These are phyloP conservation scores for Takifugu ocellatus DNA, from an alignment of 2,797 vertebrate genomes.

Conservation along the genomic window DNA sequence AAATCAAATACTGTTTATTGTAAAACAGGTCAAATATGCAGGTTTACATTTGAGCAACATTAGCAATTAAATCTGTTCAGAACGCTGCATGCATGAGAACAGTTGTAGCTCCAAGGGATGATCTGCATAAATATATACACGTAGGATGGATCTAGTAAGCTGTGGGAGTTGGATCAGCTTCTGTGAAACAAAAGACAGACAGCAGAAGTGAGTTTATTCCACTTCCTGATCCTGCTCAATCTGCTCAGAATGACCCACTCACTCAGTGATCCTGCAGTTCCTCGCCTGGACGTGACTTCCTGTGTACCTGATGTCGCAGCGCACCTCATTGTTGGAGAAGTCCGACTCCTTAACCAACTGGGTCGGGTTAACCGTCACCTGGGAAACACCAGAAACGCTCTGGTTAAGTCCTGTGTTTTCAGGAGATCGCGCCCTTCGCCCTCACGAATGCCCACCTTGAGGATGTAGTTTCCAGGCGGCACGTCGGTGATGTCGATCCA, in stretches of 20 bases:
- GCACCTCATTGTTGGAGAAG: conserved; percentile 80
- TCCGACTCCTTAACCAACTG: conserved; percentile 78
- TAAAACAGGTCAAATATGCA: conserved; percentile 17
- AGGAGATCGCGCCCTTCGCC: too few relatives aligned
- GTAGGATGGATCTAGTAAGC: too few relatives aligned
- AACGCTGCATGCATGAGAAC: background rate
- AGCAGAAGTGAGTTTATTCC: background rate
- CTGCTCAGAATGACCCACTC: conserved; percentile 23
- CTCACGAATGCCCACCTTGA: conserved; percentile 63
- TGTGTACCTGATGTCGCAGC: conserved; percentile 78
- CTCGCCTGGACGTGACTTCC: conserved; percentile 73
- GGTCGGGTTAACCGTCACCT: conserved; percentile 83
- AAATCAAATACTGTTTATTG: conserved; percentile 20
- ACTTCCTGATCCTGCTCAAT: background rate
- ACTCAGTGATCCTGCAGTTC: conserved; percentile 79
- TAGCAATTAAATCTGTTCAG: too few relatives aligned
- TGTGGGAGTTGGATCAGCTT: conserved; percentile 34
- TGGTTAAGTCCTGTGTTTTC: too few relatives aligned
- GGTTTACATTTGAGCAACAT: background rate
- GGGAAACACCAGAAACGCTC: background rate
- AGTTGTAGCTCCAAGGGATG: background rate
- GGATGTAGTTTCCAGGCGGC: conserved; percentile 77
- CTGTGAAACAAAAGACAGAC: conserved; percentile 38
- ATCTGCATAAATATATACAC: conserved; percentile 37
- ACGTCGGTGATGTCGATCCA: conserved; percentile 87